These are phyloP conservation scores for Hydrozoanthus gracilis DNA, from an alignment of 92 coral and sea anemone genomes.

Conservation along the genomic window DNA sequence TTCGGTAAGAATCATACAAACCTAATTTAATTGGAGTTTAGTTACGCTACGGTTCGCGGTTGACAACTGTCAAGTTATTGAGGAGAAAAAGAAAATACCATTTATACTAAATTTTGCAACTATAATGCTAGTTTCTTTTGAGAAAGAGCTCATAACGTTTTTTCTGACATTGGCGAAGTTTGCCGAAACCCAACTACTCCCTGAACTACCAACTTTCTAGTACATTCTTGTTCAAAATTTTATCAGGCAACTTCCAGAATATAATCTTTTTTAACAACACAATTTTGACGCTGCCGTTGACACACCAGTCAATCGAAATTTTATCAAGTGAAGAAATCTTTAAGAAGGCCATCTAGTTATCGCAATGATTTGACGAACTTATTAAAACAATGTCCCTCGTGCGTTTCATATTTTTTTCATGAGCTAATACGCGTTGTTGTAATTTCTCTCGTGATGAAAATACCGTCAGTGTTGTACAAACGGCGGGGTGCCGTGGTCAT, in stretches of 20 bases:
- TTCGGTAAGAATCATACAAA: too few relatives aligned
- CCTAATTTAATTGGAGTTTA: too few relatives aligned
- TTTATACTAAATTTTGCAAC: neutral
- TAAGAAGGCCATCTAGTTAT: neutral
- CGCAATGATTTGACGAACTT: neutral
- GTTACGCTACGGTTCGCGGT: neutral
- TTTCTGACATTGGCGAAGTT: neutral
- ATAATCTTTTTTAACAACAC: conserved; percentile 7
- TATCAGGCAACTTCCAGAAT: conserved; percentile 7
- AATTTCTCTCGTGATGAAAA: conserved; percentile 17
- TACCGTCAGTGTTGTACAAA: neutral
- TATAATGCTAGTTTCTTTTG: neutral
- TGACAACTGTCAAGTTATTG: neutral
- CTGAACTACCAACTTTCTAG: neutral
- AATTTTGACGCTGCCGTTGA: neutral
- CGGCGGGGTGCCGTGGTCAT: conserved; percentile 17
- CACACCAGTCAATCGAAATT: neutral
- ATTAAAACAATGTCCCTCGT: neutral
- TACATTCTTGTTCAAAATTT: neutral
- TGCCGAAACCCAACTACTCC: neutral
- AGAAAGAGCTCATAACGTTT: neutral
- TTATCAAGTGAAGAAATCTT: neutral
- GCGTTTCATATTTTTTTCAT: neutral
- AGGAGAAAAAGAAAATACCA: too few relatives aligned
- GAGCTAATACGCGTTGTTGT: neutral